phyloP scores from a whole-genome alignment of 2,888 invertebrate species.

The Myopa tessellatipennis region DNA sequence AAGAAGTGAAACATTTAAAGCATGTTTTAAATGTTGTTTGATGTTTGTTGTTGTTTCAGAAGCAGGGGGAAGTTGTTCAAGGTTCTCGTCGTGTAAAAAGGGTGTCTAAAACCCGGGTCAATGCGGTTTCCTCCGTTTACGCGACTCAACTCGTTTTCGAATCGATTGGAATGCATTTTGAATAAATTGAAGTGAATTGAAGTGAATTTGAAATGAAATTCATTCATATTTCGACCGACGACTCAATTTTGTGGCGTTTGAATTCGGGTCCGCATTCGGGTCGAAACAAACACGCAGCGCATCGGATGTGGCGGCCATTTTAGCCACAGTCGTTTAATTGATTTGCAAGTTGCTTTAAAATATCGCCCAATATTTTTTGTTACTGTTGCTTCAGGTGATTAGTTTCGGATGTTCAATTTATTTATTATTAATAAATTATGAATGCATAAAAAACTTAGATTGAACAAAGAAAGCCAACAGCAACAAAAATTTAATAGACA shows the following conservation, averaged over 20 bases:
- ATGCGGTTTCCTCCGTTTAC: slow-evolving; percentile 28
- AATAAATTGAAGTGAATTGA: too few relatives aligned
- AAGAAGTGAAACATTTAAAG: too few relatives aligned
- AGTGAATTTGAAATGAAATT: not conserved
- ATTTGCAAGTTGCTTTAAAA: slow-evolving; percentile 9
- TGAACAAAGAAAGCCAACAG: too few relatives aligned
- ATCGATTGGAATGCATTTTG: not conserved
- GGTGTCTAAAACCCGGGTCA: not conserved
- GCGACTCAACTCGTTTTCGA: slow-evolving; percentile 5
- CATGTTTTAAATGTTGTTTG: too few relatives aligned
- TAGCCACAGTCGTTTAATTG: slow-evolving; percentile 31
- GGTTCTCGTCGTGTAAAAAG: too few relatives aligned
- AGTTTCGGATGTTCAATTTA: not conserved
- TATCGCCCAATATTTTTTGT: not conserved
- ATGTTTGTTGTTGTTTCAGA: too few relatives aligned
- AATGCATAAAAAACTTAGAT: not conserved
- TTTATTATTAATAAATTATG: not conserved
- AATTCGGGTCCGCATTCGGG: not conserved
- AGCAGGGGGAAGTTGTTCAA: too few relatives aligned
- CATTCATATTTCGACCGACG: not conserved
- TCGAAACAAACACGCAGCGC: slow-evolving; percentile 26
- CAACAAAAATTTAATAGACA: too few relatives aligned
- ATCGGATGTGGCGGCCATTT: slow-evolving; percentile 21
- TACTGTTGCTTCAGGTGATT: not conserved
- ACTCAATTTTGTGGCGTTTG: slow-evolving; percentile 9